phyloP scores from a whole-genome alignment of 2,797 vertebrate species.

The Centroberyx gerrardi region DNA sequence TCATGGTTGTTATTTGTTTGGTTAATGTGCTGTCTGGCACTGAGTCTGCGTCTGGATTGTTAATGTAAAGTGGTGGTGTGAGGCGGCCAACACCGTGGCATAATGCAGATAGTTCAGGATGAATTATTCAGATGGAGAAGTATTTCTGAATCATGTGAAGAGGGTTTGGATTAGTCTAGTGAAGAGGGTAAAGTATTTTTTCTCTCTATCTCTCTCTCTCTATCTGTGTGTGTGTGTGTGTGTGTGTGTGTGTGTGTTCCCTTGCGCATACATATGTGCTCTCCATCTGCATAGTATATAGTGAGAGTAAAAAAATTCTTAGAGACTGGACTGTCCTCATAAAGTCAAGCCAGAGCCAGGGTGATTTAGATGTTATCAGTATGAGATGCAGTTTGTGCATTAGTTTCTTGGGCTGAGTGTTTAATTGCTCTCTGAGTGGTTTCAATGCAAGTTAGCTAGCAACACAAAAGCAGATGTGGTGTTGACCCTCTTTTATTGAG shows the following conservation, averaged over 20 bases:
- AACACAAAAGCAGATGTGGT: conserved; percentile 38
- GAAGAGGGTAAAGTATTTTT: conserved; percentile 64
- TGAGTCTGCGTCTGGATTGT: conserved; percentile 46
- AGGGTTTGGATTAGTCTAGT: conserved; percentile 67
- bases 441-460: conserved; percentile 54
- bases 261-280: neutral
- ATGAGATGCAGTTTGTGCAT: conserved; percentile 61
- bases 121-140: conserved; percentile 75
- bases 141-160: conserved; percentile 73
- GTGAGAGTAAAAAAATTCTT: conserved; percentile 34
- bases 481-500: conserved; percentile 10
- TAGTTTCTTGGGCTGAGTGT: conserved; percentile 48
- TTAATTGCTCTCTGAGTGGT: conserved; percentile 66
- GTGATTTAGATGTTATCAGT: conserved; percentile 66
- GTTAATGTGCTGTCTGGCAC: conserved; percentile 56
- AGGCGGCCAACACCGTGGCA: conserved; percentile 46
- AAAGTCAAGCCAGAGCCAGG: conserved; percentile 45
- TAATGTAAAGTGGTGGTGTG: conserved; percentile 59
- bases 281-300: conserved; percentile 62
- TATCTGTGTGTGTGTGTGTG: neutral
- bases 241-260: conserved; percentile 20
- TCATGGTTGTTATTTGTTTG: conserved; percentile 56
- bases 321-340: conserved; percentile 54
- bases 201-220: conserved; percentile 39
- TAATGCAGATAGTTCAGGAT: conserved; percentile 64